phyloP scores from a whole-genome alignment of 1,140 invertebrate genomes.

The Hydropsyche tenuis region DNA sequence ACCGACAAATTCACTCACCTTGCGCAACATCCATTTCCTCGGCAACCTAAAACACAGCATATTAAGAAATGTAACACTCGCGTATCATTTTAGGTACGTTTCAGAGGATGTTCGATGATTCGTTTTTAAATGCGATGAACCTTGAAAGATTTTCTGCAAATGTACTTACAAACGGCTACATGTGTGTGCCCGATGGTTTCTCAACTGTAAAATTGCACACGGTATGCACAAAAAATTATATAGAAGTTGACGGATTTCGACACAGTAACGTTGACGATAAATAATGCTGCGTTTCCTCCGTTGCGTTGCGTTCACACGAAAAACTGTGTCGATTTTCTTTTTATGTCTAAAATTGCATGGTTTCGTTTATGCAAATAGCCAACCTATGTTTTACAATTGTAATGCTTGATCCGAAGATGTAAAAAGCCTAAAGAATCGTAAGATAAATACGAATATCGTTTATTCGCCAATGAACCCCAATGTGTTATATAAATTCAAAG shows the following conservation, averaged over 20 bases:
- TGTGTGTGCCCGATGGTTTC: conserved; percentile 41
- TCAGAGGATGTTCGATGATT: too few relatives aligned
- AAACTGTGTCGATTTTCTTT: conserved; percentile 12
- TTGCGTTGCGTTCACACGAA: conserved; percentile 23
- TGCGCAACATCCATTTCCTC: too few relatives aligned
- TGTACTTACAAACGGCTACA: neutral
- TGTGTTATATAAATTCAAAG: too few relatives aligned
- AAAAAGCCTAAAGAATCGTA: too few relatives aligned
- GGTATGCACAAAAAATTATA: conserved; percentile 8
- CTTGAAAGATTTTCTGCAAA: conserved; percentile 5
- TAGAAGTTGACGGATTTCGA: conserved; percentile 36
- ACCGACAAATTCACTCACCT: too few relatives aligned
- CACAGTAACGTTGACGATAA: conserved; percentile 44
- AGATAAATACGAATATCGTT: too few relatives aligned
- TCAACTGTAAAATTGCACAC: conserved; percentile 47
- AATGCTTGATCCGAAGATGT: too few relatives aligned
- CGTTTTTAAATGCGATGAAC: too few relatives aligned
- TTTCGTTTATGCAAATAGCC: neutral
- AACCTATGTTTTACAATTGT: neutral
- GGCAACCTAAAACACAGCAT: too few relatives aligned
- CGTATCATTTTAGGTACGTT: too few relatives aligned
- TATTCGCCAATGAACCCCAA: too few relatives aligned
- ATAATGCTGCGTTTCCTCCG: conserved; percentile 31
- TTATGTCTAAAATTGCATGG: conserved; percentile 1
- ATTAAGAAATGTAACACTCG: too few relatives aligned